Conservation (phyloP, 2,888 invertebrate species). For the Onthophagus sagittarius region DNA sequence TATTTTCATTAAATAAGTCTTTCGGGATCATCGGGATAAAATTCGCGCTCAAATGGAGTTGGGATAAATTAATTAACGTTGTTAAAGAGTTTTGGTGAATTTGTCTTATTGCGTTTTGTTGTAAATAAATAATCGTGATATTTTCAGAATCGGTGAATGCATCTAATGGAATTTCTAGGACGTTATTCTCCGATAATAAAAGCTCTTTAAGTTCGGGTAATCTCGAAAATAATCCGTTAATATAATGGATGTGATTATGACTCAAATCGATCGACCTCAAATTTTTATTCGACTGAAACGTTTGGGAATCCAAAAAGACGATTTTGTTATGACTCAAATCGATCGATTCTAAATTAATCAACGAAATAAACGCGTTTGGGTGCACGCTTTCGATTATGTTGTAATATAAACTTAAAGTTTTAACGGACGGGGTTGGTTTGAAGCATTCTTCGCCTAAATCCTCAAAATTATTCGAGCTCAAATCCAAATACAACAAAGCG, state of each 20-base stretch:
- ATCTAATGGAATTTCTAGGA: slow-evolving; percentile 75
- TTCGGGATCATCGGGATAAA: slow-evolving; percentile 76
- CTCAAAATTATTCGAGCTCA: slow-evolving; percentile 82
- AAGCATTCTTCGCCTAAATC: slow-evolving; percentile 75
- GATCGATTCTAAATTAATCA: slow-evolving; percentile 73
- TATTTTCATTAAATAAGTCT: slow-evolving; percentile 70
- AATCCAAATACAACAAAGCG: slow-evolving; percentile 72
- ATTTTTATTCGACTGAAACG: slow-evolving; percentile 72
- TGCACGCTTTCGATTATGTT: slow-evolving; percentile 77
- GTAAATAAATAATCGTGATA: slow-evolving; percentile 77
- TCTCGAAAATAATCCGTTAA: slow-evolving; percentile 77
- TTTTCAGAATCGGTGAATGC: slow-evolving; percentile 74
- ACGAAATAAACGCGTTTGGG: slow-evolving; percentile 70
- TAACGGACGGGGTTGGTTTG: slow-evolving; percentile 72
- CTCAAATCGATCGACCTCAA: slow-evolving; percentile 81
- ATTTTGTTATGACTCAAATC: slow-evolving; percentile 88
- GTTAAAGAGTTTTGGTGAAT: slow-evolving; percentile 74
- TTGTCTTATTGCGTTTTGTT: slow-evolving; percentile 78
- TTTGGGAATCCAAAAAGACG: slow-evolving; percentile 66
- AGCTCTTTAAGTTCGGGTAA: slow-evolving; percentile 76
- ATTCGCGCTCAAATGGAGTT: slow-evolving; percentile 82
- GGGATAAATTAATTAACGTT: slow-evolving; percentile 72
- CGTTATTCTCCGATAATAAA: slow-evolving; percentile 85
- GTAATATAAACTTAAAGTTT: slow-evolving; percentile 77
- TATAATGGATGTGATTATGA: slow-evolving; percentile 84